phyloP scores from a whole-genome alignment of 2,888 invertebrate genomes.

The Colostygia pectinataria region DNA sequence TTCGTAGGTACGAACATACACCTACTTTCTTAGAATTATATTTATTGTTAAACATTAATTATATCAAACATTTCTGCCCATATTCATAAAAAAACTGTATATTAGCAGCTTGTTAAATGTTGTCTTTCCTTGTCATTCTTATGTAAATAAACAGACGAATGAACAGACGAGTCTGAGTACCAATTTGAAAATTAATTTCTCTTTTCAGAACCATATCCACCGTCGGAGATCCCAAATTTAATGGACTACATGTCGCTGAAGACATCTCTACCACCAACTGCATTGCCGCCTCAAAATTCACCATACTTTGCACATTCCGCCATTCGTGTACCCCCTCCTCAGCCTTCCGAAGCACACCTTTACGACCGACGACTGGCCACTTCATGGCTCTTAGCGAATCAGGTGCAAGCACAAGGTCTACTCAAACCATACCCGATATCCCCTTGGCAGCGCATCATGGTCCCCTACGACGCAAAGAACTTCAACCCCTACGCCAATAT shows the following conservation, averaged over 20 bases:
- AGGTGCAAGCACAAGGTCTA: slow-evolving; percentile 74
- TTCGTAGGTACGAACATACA: too few relatives aligned
- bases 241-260: slow-evolving; percentile 77
- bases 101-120: too few relatives aligned
- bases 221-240: slow-evolving; percentile 66
- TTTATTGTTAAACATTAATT: too few relatives aligned
- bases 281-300: slow-evolving; percentile 53
- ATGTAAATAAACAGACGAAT: too few relatives aligned
- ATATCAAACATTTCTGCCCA: too few relatives aligned
- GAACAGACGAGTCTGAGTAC: too few relatives aligned
- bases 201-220: slow-evolving; percentile 71
- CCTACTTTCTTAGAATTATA: too few relatives aligned
- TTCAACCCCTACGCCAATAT: slow-evolving; percentile 69
- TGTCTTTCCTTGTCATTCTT: too few relatives aligned
- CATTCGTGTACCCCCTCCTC: slow-evolving; percentile 67
- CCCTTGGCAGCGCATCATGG: slow-evolving; percentile 84
- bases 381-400: slow-evolving; percentile 80
- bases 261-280: slow-evolving; percentile 54
- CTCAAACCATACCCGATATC: slow-evolving; percentile 78
- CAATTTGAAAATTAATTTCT: slow-evolving; percentile 18
- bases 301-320: slow-evolving; percentile 73
- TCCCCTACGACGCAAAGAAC: slow-evolving; percentile 76
- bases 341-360: slow-evolving; percentile 60
- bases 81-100: too few relatives aligned
- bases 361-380: slow-evolving; percentile 80